Percentiles rank a stretch among this genome's conserved stretches.
Conservation (phyloP, 2,113 vertebrate genomes). For the Calypte anna region DNA sequence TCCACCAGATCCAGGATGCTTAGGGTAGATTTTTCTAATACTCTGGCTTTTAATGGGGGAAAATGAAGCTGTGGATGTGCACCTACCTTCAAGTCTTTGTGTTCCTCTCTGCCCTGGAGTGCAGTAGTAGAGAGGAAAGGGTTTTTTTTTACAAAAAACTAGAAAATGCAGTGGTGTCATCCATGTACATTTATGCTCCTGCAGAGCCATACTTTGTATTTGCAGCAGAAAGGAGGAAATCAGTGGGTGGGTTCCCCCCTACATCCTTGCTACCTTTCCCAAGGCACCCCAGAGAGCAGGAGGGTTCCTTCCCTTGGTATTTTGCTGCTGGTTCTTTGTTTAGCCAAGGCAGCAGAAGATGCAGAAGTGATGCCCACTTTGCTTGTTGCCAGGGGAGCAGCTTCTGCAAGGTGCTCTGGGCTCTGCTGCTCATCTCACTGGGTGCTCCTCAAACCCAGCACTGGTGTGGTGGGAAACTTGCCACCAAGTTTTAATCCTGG, state of each 20-base stretch:
- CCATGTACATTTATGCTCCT: neutral
- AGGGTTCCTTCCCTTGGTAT: neutral
- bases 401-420: neutral
- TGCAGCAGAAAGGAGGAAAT: neutral
- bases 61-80: rapidly evolving
- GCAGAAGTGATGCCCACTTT: neutral
- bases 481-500: neutral
- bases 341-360: neutral
- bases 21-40: neutral
- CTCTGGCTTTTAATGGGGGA: neutral
- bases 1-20: rapidly evolving
- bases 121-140: too few relatives aligned
- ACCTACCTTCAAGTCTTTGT: rapidly evolving
- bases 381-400: neutral
- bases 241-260: neutral
- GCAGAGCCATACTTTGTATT: neutral
- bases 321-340: neutral
- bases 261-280: neutral
- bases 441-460: neutral
- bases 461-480: neutral
- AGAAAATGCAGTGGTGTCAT: rapidly evolving
- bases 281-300: rapidly evolving
- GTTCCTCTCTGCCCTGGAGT: neutral
- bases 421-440: neutral
- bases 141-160: too few relatives aligned